Evolutionary conservation across 2,888 invertebrate genomes (phyloP).

Genomic region (Anodontia alba): DNA sequence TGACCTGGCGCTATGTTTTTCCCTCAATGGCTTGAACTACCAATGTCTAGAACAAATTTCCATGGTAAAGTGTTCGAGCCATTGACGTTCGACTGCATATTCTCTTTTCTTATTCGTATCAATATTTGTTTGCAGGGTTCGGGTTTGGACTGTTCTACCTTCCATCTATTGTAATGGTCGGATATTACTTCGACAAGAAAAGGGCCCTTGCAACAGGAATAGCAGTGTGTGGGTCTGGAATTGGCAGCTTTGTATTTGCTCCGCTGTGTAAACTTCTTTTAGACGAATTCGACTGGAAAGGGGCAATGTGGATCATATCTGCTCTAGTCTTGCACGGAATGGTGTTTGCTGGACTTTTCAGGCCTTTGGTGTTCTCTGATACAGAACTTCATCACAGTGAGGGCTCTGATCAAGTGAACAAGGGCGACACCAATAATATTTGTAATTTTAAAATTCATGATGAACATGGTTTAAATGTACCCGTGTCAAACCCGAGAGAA

Average conservation of each 20-base stretch:
- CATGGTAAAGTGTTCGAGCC: too few relatives aligned
- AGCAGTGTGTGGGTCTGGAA: constrained; percentile 98
- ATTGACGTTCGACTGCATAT: too few relatives aligned
- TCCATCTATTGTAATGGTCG: constrained; percentile 97
- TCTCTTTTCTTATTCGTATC: too few relatives aligned
- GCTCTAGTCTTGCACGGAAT: constrained; percentile 92
- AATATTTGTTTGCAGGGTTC: constrained; percentile 89
- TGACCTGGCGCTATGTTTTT: too few relatives aligned
- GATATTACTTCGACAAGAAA: constrained; percentile 98
- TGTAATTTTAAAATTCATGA: not conserved
- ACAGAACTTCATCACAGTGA: not conserved
- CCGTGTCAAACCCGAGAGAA: constrained; percentile 11
- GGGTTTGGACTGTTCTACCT: constrained; percentile 98
- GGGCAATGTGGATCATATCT: constrained; percentile 91
- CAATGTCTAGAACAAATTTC: too few relatives aligned
- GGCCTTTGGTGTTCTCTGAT: constrained; percentile 88
- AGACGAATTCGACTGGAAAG: constrained; percentile 90
- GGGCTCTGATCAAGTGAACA: not conserved
- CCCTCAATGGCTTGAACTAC: too few relatives aligned
- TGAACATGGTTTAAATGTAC: constrained; percentile 1
- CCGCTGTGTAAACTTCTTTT: constrained; percentile 91
- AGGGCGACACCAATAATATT: not conserved
- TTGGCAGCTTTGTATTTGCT: constrained; percentile 94
- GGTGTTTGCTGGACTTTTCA: constrained; percentile 92
- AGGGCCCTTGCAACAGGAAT: constrained; percentile 97